A percentile compares a stretch with the other conserved stretches of the same genome.
phyloP scores from a whole-genome alignment of 2,888 invertebrate species.

The Drosophila yooni region DNA sequence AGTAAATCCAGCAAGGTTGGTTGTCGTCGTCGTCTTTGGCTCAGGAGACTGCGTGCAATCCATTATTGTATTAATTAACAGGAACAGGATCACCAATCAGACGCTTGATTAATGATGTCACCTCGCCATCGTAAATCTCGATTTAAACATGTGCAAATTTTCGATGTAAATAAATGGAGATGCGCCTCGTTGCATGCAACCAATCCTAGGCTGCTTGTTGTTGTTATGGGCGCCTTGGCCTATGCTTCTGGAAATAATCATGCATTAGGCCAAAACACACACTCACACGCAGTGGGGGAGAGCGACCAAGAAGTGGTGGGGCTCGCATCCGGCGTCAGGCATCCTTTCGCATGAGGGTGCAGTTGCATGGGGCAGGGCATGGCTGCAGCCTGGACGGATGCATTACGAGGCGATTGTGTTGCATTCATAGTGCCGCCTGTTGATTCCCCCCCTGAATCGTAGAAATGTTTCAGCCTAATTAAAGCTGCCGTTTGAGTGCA shows the following conservation, averaged over 20 bases:
- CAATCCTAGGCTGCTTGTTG: conserved; percentile 50
- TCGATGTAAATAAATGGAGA: conserved; percentile 78
- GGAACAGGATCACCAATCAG: conserved; percentile 86
- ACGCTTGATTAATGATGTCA: conserved; percentile 86
- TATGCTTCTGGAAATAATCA: conserved; percentile 67
- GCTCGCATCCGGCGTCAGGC: conserved; percentile 29
- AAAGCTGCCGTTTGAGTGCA: conserved; percentile 30
- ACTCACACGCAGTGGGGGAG: background rate
- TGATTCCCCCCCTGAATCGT: conserved; percentile 49
- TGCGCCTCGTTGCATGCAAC: conserved; percentile 57
- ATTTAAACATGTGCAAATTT: conserved; percentile 84
- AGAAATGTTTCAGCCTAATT: conserved; percentile 48
- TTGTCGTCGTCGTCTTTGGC: conserved; percentile 3
- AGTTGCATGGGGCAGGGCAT: background rate
- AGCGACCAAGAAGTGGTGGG: background rate
- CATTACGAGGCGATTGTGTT: conserved; percentile 65
- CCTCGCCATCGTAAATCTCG: conserved; percentile 85
- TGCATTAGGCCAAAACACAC: conserved; percentile 61
- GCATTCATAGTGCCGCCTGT: conserved; percentile 57
- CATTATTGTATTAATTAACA: conserved; percentile 86
- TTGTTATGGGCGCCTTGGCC: conserved; percentile 50
- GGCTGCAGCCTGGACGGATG: conserved; percentile 56
- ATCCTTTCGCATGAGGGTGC: conserved; percentile 50
- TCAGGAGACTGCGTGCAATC: conserved; percentile 71
- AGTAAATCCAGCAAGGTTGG: conserved; percentile 10